Evolutionary conservation across 2,113 vertebrate species (phyloP).

Genomic region (Brienomyrus brachyistius): DNA sequence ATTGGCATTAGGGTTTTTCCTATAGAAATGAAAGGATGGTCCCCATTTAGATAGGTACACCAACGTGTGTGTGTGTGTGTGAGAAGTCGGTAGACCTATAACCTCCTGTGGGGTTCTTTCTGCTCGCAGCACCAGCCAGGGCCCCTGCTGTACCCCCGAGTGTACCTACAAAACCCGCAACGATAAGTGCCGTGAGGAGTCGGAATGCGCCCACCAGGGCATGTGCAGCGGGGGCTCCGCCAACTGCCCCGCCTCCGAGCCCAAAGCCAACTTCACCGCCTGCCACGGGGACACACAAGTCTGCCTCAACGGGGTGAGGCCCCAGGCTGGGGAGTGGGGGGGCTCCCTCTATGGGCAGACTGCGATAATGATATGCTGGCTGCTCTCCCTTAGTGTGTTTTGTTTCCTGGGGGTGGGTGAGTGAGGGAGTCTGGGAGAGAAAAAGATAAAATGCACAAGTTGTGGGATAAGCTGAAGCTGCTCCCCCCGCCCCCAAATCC

Average conservation of each 20-base stretch:
- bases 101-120: background rate
- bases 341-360: background rate
- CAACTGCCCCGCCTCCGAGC: conserved; percentile 82
- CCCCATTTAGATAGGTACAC: too few relatives aligned
- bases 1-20: too few relatives aligned
- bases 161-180: conserved; percentile 71
- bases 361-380: background rate
- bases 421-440: background rate
- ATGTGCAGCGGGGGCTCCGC: conserved; percentile 76
- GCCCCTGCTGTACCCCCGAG: conserved; percentile 78
- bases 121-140: conserved; percentile 81
- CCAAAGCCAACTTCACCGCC: conserved; percentile 87
- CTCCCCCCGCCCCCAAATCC: too few relatives aligned
- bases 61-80: background rate
- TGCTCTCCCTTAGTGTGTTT: background rate
- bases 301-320: conserved; percentile 84
- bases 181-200: conserved; percentile 90
- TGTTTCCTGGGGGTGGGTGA: background rate
- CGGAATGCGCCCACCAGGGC: conserved; percentile 87
- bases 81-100: background rate
- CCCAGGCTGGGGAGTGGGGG: background rate
- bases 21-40: too few relatives aligned
- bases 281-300: conserved; percentile 96
- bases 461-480: background rate
- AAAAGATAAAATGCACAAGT: background rate